A percentile compares a stretch with the other conserved stretches of the same genome.
Evolutionary conservation across 2,888 invertebrate genomes (phyloP).

Genomic region (Apeira syringaria): DNA sequence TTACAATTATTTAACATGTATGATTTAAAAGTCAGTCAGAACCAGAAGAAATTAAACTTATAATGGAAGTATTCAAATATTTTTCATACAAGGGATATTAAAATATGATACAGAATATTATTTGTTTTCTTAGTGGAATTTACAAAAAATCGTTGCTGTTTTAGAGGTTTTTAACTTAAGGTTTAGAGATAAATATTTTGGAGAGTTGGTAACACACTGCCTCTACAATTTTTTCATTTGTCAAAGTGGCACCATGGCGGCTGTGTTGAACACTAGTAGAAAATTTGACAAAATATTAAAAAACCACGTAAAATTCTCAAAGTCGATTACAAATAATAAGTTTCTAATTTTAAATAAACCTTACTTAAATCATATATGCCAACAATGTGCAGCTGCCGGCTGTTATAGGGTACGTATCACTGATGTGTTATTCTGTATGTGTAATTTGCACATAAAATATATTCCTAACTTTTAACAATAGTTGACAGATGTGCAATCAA

Average conservation of each 20-base stretch:
- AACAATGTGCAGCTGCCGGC: constrained; percentile 64
- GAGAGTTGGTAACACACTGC: too few species aligned
- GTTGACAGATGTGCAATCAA: not conserved
- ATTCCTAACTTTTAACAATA: not conserved
- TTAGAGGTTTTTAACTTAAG: too few species aligned
- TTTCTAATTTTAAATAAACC: constrained; percentile 58
- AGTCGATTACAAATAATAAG: constrained; percentile 44
- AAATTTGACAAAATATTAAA: constrained; percentile 64
- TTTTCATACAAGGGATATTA: too few species aligned
- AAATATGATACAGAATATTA: too few species aligned
- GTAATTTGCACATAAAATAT: not conserved
- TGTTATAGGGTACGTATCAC: constrained; percentile 59
- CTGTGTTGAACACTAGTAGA: constrained; percentile 63
- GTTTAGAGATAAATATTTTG: too few species aligned
- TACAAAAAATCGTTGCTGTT: too few species aligned
- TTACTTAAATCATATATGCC: constrained; percentile 52
- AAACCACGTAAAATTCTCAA: constrained; percentile 61
- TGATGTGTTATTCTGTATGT: not conserved
- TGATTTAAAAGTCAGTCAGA: too few species aligned
- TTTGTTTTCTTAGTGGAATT: too few species aligned
- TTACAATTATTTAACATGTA: too few species aligned
- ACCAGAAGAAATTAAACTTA: too few species aligned
- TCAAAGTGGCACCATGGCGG: constrained; percentile 65
- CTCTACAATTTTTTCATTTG: not conserved
- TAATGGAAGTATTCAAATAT: too few species aligned